Evolutionary conservation across 30 jellyfish, hydroid and myxozoan genomes (phyloP).

Genomic region (Aurelia aurita): DNA sequence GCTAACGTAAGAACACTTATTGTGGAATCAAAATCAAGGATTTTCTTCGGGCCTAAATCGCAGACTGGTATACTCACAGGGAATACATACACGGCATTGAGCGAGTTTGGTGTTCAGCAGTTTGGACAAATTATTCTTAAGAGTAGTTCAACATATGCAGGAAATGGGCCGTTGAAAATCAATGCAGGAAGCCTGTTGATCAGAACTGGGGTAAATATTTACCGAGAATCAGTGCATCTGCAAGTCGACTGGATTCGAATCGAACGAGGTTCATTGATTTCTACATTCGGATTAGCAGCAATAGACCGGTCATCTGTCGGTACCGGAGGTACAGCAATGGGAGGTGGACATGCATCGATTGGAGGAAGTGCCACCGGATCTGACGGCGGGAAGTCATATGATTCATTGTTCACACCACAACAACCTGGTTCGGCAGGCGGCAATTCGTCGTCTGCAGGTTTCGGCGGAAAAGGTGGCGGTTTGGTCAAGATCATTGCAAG

Average conservation of each 20-base stretch:
- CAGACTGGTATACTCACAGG: slow-evolving; percentile 67
- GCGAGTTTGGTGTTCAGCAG: slow-evolving; percentile 59
- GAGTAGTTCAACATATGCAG: slow-evolving; percentile 62
- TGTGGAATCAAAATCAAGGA: slow-evolving; percentile 59
- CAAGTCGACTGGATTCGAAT: slow-evolving; percentile 50
- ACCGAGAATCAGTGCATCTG: slow-evolving; percentile 27
- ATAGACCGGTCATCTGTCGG: slow-evolving; percentile 22
- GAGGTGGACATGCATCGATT: slow-evolving; percentile 74
- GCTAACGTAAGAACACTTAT: slow-evolving; percentile 68
- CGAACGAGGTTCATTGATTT: slow-evolving; percentile 67
- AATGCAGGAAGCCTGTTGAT: slow-evolving; percentile 49
- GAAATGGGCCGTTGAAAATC: slow-evolving; percentile 40
- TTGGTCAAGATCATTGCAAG: slow-evolving; percentile 23
- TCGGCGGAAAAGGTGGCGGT: slow-evolving; percentile 77
- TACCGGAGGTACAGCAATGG: slow-evolving; percentile 35
- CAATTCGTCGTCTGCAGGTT: slow-evolving; percentile 20
- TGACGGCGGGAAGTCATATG: slow-evolving; percentile 49
- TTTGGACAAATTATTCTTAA: slow-evolving; percentile 56
- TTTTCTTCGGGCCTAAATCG: slow-evolving; percentile 60
- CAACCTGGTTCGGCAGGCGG: slow-evolving; percentile 67
- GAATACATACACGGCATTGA: slow-evolving; percentile 13
- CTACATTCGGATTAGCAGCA: slow-evolving; percentile 53
- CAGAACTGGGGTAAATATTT: slow-evolving; percentile 55
- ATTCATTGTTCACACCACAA: slow-evolving; percentile 33
- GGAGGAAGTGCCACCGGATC: slow-evolving; percentile 52